Evolutionary conservation across 2,888 invertebrate species (phyloP), one percentile per base, ranked within the genome.

Genomic region (Nesidiocoris tenuis): DNA sequence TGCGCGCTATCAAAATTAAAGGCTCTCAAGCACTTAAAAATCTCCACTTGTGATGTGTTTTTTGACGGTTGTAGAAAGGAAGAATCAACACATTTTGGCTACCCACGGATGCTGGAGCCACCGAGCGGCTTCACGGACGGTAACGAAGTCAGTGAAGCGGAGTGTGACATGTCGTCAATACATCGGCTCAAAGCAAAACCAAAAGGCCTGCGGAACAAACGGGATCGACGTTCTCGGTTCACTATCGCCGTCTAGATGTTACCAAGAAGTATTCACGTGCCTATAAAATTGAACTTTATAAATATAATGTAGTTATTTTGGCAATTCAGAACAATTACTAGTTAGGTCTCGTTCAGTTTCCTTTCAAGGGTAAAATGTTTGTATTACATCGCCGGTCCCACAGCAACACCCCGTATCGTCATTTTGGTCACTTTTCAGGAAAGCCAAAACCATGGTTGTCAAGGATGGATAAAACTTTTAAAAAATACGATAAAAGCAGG

Each of bases 121-220:
- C 81, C 81, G 2, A 77, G 78, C 59, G 80, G 81, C n/a, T 81
- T 81, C 75, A 79, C 80, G 17, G 81, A 81, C 72, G 72, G 78
- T 24, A 78, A 78, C 21, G 81, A 81, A 74, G 76, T 76, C 65
- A 80, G 79, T 64, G 80, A 80, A 76, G 80, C 80, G 2, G 80
- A 80, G 76, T 80, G 80, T 68, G 81, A 81, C 75, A 80, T 80
- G 77, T 79, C 80, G 68, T 77, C 79, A 1, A 61, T 79, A 59
- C 76, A 77, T 55, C 77, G 76, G 64, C 77, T 78, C 61, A 80
- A 80, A 63, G 70, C 66, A 19, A 67, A 75, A 68, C 66, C 39
- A 39, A 78, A 76, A 76, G 78, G 76, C n/a, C 74, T 78, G 61
- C 56, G 76, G 21, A 63, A 59, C 57, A 78, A 78, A 55, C 24